Evolutionary conservation across 2,797 vertebrate genomes (phyloP).

Genomic region (Heliangelus exortis): DNA sequence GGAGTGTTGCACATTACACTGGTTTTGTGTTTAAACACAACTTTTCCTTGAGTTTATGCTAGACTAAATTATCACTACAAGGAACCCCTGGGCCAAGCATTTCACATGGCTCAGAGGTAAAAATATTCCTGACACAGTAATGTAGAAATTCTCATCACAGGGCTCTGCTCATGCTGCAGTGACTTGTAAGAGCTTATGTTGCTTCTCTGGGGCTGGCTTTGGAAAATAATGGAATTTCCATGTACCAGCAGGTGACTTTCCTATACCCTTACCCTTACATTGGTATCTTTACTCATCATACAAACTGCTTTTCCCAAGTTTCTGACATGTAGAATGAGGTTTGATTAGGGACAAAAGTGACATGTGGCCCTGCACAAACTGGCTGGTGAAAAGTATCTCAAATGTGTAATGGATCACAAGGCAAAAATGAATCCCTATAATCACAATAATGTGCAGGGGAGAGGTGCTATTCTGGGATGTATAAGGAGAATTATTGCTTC

Average conservation of each 20-base stretch:
- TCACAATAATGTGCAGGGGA: rapidly evolving
- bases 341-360: neutral
- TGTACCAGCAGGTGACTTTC: neutral
- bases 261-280: neutral
- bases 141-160: neutral
- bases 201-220: neutral
- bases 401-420: neutral
- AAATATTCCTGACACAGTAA: neutral
- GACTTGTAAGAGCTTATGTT: neutral
- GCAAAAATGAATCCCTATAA: neutral
- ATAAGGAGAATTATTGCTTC: neutral
- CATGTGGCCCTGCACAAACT: neutral
- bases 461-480: neutral
- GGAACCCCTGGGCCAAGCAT: neutral
- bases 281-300: neutral
- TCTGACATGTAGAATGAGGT: neutral
- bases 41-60: neutral
- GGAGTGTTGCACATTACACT: neutral
- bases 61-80: neutral
- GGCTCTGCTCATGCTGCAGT: neutral
- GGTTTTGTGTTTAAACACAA: neutral
- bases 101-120: neutral
- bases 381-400: neutral
- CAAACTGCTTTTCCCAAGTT: neutral
- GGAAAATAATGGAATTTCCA: neutral